Base-by-base conservation (phyloP, 1,140 invertebrate species). In the Hyles euphorbiae region DNA sequence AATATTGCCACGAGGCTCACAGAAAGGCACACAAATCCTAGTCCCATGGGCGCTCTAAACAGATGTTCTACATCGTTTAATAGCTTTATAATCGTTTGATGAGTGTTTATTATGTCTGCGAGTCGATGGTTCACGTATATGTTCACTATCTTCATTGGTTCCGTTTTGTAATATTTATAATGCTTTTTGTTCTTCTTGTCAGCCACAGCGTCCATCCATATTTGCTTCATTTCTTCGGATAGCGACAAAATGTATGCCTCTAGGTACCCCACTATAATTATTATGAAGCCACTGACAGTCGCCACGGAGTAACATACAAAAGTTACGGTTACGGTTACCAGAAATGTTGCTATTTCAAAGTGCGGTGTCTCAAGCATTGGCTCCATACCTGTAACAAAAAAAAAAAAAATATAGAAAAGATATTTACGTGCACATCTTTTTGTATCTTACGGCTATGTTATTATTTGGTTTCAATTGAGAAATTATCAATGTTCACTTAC, bases 331-430 rank as follows among this genome's bases (percentile, higher is more conserved):
- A 62, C 9, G 0, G 50, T 46, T 50, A 56, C 58, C 4, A 71
- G 47, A 9, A 65, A 9, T 33, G 60, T 70, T 9, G 70, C 65
- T 10, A 83, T 71, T 65, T 81, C 70, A 46, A 67, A 79, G 61
- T 81, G 74, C 10, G 81, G 81, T 6, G 76, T 67, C 56, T 74
- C 65, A 6, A 62, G 67, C 56, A 67, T 73, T 10, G 76, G 76
- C 22, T 74, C 71, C 3, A 78, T 12, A 11, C 73, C 76, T 78
- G 60, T n/a, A 11, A 50, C 22, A 2, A 22, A 22, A 56, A 33
- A 40, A 56, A 47, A 6, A 47, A 56, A 59, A 49, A 45, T 44
- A 44, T 33, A 53, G 8, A 9, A 46, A 46, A 61, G 36, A 55
- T 54, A 45, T 22, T 22, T 22, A 22, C 22, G 22, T 22, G 36